Conservation (phyloP, 2,113 vertebrate species). For the Hemicordylus capensis region DNA sequence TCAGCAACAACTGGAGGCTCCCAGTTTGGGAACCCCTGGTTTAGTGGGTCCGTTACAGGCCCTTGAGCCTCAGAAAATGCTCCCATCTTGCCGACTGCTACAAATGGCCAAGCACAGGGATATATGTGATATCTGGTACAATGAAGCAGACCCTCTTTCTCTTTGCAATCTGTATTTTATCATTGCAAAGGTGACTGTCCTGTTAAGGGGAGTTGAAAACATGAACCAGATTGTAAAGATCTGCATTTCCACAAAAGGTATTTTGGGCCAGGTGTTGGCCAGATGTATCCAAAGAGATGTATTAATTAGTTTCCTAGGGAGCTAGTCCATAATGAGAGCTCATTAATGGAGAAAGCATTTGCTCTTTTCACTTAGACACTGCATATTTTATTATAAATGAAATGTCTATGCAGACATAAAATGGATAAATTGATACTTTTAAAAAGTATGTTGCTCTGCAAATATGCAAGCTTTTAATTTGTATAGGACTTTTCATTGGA, state of each 20-base stretch:
- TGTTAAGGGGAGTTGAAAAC: not conserved
- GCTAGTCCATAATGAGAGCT: constrained; percentile 10
- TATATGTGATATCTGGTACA: not conserved
- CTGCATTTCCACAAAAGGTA: not conserved
- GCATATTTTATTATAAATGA: constrained; percentile 52
- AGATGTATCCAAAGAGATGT: not conserved
- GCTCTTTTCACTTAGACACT: constrained; percentile 13
- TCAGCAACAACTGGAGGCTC: too few species aligned
- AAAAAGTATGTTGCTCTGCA: not conserved
- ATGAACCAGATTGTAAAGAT: not conserved
- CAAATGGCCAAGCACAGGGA: too few species aligned
- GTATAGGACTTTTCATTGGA: not conserved
- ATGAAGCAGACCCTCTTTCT: not conserved
- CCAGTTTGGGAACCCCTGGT: too few species aligned
- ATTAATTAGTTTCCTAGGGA: constrained; percentile 66
- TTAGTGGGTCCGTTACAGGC: not conserved
- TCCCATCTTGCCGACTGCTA: not conserved
- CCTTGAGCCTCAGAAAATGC: not conserved
- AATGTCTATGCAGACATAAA: not conserved
- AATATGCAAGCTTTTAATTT: not conserved
- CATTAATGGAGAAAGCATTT: constrained; percentile 25
- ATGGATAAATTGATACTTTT: not conserved
- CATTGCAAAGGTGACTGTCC: not conserved
- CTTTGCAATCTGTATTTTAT: not conserved
- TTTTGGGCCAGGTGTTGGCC: constrained; percentile 17